Base-by-base conservation (phyloP, 2,113 vertebrate genomes). In the Oncorhynchus kisutch region DNA sequence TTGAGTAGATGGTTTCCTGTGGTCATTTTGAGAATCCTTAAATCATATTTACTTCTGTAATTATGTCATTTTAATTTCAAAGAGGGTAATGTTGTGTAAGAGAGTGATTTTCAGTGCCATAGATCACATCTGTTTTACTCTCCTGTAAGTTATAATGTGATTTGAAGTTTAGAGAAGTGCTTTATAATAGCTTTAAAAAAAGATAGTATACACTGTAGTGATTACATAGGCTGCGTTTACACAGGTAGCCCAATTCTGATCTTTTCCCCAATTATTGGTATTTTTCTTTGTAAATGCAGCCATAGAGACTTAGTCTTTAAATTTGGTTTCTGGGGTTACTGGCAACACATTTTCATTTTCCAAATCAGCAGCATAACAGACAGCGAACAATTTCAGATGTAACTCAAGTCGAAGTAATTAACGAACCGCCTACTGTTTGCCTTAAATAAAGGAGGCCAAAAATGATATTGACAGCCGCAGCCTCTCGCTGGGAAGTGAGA, bases 41-140 rank as follows among this genome's bases (percentile, higher is more conserved):
- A 24, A 66, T 66, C 31, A 73, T 70, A 73, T 78, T 71, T 48
- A 75, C 48, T 66, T 39, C 34, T 6, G 6, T 54, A 5, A 74
- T 13, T 51, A 66, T 73, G 66, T 29, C 9, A 51, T 80, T 65
- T 80, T 77, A 3, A 74, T 69, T 75, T 76, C 39, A 24, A 69
- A 78, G 67, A 66, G 73, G 62, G 11, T 39, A 22, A 54, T 54
- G 48, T 60, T 66, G 77, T 71, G 75, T 74, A 25, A 70, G 75
- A 70, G 75, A 54, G 51, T 14, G 51, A 54, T 54, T 54, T 54
- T 54, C 16, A 7, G 16, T 18, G 14, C 1, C 12, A 18, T 70
- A 65, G 62, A 25, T 13, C 22, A 65, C 13, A 65, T 67, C 27
- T 67, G 14, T 20, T 65, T 18, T 16, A 67, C 14, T 18, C 27